These are phyloP conservation scores for Chloroceryle inda DNA, from an alignment of 2,797 vertebrate genomes.

Conservation along the genomic window DNA sequence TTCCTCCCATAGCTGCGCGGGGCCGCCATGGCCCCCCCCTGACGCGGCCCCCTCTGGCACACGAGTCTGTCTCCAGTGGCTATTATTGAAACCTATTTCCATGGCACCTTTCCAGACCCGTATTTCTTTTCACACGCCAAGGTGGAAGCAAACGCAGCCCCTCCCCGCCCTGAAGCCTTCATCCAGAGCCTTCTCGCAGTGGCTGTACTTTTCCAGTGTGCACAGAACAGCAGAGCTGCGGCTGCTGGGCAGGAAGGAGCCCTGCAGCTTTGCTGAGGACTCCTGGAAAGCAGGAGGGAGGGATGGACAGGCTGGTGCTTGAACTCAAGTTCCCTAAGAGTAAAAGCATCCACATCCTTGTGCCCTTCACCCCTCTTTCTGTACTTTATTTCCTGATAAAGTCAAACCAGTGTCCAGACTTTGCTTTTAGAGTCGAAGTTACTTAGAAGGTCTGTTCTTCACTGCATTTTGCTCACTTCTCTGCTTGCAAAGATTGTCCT, in stretches of 20 bases:
- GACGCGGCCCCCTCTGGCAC: not conserved
- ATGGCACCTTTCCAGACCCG: slow-evolving; percentile 37
- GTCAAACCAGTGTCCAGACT: not conserved
- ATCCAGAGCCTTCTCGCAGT: slow-evolving; percentile 25
- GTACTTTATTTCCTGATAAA: not conserved
- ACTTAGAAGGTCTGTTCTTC: not conserved
- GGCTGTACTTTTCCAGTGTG: slow-evolving; percentile 58
- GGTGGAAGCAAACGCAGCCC: not conserved
- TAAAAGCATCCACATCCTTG: not conserved
- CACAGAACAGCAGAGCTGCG: rapidly evolving
- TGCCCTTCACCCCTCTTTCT: not conserved
- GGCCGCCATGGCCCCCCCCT: not conserved
- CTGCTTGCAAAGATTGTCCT: not conserved
- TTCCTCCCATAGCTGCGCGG: slow-evolving; percentile 73
- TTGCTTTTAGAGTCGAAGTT: not conserved
- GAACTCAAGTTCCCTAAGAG: rapidly evolving
- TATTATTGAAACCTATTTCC: slow-evolving; percentile 43
- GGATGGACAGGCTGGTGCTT: not conserved
- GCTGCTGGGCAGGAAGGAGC: not conserved
- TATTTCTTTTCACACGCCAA: slow-evolving; percentile 50
- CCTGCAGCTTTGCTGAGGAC: rapidly evolving
- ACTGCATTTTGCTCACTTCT: rapidly evolving
- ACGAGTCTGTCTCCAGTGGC: not conserved
- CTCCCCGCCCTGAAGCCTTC: not conserved
- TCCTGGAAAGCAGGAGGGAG: not conserved